Evolutionary conservation across 1,140 invertebrate genomes (phyloP).

Genomic region (Campoletis sonorensis): DNA sequence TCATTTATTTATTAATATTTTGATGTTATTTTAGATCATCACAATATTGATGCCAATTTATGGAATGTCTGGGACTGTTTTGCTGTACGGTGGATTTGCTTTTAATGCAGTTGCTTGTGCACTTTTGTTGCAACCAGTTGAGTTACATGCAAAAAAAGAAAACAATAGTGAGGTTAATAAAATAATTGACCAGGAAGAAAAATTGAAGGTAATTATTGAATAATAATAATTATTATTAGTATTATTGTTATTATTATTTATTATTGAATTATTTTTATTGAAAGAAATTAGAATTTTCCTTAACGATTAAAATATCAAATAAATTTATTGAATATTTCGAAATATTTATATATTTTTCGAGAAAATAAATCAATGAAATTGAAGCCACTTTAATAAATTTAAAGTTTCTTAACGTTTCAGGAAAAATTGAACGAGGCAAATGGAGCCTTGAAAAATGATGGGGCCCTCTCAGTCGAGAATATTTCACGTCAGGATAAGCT

Average conservation of each 20-base stretch:
- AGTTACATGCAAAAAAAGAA: slow-evolving; percentile 78
- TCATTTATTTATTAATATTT: too few species aligned
- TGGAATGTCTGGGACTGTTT: slow-evolving; percentile 77
- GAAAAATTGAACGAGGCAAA: slow-evolving; percentile 33
- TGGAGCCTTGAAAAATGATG: slow-evolving; percentile 24
- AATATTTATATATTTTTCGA: not conserved
- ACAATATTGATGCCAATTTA: slow-evolving; percentile 76
- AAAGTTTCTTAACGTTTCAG: slow-evolving; percentile 1
- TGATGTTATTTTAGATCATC: slow-evolving; percentile 75
- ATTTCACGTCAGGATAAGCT: slow-evolving; percentile 37
- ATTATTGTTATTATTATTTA: too few species aligned
- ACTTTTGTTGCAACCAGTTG: slow-evolving; percentile 80
- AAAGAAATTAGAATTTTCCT: too few species aligned
- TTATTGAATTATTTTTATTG: too few species aligned
- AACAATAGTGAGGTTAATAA: slow-evolving; percentile 18
- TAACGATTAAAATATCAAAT: not conserved
- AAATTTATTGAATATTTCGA: not conserved
- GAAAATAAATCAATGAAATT: slow-evolving; percentile 4
- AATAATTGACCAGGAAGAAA: not conserved
- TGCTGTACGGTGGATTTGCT: slow-evolving; percentile 79
- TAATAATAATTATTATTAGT: too few species aligned
- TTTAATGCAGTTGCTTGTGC: slow-evolving; percentile 79
- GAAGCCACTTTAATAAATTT: too few species aligned
- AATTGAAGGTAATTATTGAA: not conserved
- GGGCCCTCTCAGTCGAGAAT: slow-evolving; percentile 40